These are phyloP conservation scores for Carpatolechia fugitivella DNA, from an alignment of 2,888 invertebrate genomes.

Conservation along the genomic window DNA sequence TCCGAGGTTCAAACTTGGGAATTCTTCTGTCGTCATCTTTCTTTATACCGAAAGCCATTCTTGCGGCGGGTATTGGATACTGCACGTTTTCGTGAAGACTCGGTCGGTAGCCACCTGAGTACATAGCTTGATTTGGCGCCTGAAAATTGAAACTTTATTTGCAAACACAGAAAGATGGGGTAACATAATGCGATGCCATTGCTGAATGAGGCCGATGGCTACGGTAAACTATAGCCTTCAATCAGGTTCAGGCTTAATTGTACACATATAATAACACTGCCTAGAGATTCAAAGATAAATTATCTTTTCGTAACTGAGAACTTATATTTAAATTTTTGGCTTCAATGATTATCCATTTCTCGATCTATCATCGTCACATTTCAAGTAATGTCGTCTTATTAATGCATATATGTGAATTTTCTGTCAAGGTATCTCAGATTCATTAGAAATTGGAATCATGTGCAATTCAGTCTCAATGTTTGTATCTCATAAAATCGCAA, in stretches of 20 bases:
- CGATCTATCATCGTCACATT: too few relatives aligned
- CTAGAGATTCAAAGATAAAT: too few relatives aligned
- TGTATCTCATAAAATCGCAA: too few relatives aligned
- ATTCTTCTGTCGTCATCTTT: slow-evolving; percentile 47
- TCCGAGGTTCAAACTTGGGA: slow-evolving; percentile 30
- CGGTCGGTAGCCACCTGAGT: slow-evolving; percentile 62
- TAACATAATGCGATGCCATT: neutral
- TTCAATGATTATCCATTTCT: too few relatives aligned
- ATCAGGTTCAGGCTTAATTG: neutral
- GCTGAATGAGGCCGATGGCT: slow-evolving; percentile 13
- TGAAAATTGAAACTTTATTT: slow-evolving; percentile 69
- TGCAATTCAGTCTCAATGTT: too few relatives aligned
- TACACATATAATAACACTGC: neutral
- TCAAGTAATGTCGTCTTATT: neutral
- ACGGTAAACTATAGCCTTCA: neutral
- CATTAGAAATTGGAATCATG: too few relatives aligned
- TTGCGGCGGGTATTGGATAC: slow-evolving; percentile 36
- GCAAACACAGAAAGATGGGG: slow-evolving; percentile 40
- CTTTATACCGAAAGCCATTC: slow-evolving; percentile 32
- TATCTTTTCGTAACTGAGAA: too few relatives aligned
- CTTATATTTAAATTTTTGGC: too few relatives aligned
- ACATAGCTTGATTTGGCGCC: slow-evolving; percentile 65
- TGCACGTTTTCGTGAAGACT: slow-evolving; percentile 42
- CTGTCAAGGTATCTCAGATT: too few relatives aligned
- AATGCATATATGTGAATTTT: too few relatives aligned